Percentiles rank a stretch among this genome's conserved stretches.
These are phyloP conservation scores for Kryptopterus vitreolus DNA, from an alignment of 2,797 vertebrate species.

Conservation along the genomic window DNA sequence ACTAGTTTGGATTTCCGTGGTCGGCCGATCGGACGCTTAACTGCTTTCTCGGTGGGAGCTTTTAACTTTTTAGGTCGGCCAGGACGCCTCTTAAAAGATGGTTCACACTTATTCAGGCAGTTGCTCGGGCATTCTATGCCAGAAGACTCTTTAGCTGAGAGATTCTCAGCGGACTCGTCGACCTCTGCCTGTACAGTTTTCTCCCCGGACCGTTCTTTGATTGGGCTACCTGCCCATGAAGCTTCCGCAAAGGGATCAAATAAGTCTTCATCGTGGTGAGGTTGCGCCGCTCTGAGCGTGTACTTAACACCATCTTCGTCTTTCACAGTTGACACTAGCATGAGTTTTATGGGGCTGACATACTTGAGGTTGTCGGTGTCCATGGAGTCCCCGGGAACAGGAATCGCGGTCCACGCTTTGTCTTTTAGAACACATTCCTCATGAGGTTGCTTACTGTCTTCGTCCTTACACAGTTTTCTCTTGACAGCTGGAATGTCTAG, in stretches of 20 bases:
- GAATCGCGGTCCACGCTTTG: neutral
- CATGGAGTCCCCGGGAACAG: neutral
- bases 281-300: conserved; percentile 83
- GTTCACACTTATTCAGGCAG: conserved; percentile 46
- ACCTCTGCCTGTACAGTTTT: conserved; percentile 45
- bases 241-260: conserved; percentile 75
- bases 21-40: conserved; percentile 90
- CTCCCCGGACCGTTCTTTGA: conserved; percentile 54
- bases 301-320: conserved; percentile 86
- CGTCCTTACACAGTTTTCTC: conserved; percentile 14
- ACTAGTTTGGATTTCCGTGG: conserved; percentile 83
- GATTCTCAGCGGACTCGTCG: neutral
- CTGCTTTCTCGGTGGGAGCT: conserved; percentile 85
- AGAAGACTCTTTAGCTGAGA: conserved; percentile 26
- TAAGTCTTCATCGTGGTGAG: conserved; percentile 66
- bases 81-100: conserved; percentile 83
- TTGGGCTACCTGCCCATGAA: conserved; percentile 67
- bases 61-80: conserved; percentile 91
- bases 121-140: conserved; percentile 54
- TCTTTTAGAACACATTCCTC: conserved; percentile 33
- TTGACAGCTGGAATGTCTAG: conserved; percentile 25
- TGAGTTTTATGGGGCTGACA: conserved; percentile 92
- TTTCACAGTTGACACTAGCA: conserved; percentile 90
- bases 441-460: conserved; percentile 32
- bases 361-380: conserved; percentile 64